Percentiles rank a stretch among this genome's conserved stretches.
phyloP scores from a whole-genome alignment of 2,888 invertebrate genomes.

The Lepidochrysops patricia region DNA sequence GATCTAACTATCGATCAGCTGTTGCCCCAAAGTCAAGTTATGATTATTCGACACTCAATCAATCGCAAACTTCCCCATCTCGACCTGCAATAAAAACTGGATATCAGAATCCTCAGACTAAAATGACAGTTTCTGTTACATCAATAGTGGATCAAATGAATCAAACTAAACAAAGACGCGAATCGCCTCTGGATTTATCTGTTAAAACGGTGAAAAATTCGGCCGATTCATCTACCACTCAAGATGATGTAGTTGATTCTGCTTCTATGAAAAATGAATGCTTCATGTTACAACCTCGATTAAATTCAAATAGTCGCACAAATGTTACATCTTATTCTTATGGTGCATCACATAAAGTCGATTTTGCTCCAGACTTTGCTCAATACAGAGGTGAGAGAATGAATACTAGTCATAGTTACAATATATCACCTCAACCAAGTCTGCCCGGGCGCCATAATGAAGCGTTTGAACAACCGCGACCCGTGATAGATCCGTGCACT shows the following conservation, averaged over 20 bases:
- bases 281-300: constrained; percentile 43
- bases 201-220: constrained; percentile 92
- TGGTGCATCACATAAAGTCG: constrained; percentile 79
- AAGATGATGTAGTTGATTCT: constrained; percentile 75
- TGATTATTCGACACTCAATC: constrained; percentile 44
- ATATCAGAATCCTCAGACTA: constrained; percentile 56
- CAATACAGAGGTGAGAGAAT: constrained; percentile 54
- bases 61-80: constrained; percentile 53
- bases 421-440: constrained; percentile 34
- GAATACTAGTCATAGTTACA: constrained; percentile 35
- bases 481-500: constrained; percentile 43
- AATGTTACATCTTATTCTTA: constrained; percentile 36
- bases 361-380: constrained; percentile 84
- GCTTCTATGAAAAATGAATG: constrained; percentile 50
- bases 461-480: constrained; percentile 43
- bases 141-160: constrained; percentile 65
- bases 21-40: constrained; percentile 49
- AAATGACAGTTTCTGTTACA: constrained; percentile 68
- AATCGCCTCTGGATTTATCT: constrained; percentile 90
- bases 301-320: constrained; percentile 40
- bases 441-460: constrained; percentile 51
- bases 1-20: constrained; percentile 42
- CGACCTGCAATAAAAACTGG: constrained; percentile 51
- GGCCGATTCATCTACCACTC: constrained; percentile 90
- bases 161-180: constrained; percentile 75